Base-by-base conservation (phyloP, 64 coral and sea anemone species). In the Porites australiensis region DNA sequence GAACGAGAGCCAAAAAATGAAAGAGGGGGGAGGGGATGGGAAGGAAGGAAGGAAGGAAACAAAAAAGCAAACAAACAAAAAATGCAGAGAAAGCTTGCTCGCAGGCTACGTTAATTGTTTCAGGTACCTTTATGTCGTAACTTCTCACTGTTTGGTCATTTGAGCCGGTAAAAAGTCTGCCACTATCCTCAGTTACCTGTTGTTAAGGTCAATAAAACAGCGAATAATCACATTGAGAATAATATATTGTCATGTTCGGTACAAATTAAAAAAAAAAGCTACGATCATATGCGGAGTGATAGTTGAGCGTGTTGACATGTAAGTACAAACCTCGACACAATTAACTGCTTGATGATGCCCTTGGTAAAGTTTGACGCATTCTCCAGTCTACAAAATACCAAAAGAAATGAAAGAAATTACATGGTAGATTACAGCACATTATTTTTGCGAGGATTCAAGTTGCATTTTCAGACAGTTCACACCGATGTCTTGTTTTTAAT, bases 141-240 rank as follows among this genome's bases (percentile, higher is more conserved):
- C 91, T 96, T 58, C 94, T 83, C 2, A 99, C 98, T 71, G 98
- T 92, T 74, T 96, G 94, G 48, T 99, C 98, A 75, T 99, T 99
- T 16, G 98, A 96, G 9, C 98, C 98, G 8, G 98, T 99, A 16
- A 99, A 99, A 60, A 99, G 74, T 71, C 95, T 73, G 15, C 88
- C 84, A 9, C 79, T 86, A 75, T 96, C 82, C 12, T 60, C 15
- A 3, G 98, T 88, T 55, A 99, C 87, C 98, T 99, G 70, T 37
- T 4, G 55, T 4, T 86, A 86, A 64, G 50, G 27, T 37, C 27
- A 37, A 37, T 37, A 37, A 37, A 37, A 37, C 27, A 37, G 27
- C 27, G 27, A 37, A 37, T 37, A 37, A 37, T 37, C 1, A 68
- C 77, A 83, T 44, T 51, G 27, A 81, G 14, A 21, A 13, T 45